Base-by-base conservation (phyloP, 2,797 vertebrate genomes). In the Loris lydekkerianus region DNA sequence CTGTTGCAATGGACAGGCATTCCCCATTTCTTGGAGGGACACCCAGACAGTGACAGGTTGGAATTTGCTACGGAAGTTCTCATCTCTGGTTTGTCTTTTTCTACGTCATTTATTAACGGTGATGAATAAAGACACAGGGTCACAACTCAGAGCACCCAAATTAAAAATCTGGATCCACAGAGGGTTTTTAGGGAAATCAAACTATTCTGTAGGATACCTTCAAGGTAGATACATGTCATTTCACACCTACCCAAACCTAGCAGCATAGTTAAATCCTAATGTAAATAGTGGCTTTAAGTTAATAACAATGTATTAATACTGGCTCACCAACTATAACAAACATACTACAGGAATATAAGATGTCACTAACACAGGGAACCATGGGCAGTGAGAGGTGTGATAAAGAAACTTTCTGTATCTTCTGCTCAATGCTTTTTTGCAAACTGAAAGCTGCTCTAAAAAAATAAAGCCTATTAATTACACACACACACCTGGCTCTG, bases 391-490 rank as follows among this genome's bases (percentile, higher is more conserved):
- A 3, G 10, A 29, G 3, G 10, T 60, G 4, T 53, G 34, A 58
- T 2, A 29, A 13, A 31, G 46, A 11, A 56, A 61, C n/a, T 69
- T 13, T 78, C 81, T 46, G 15, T 58, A 18, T 82, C 58, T 88
- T 58, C 94, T 49, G 31, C 37, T 89, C 27, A 3, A 6, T 53
- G 40, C 53, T 87, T 91, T 84, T 43, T 65, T 72, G 13, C 40
- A 91, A 95, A 49, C 31, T 31, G 86, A 69, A 83, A 69, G 91
- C 46, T 63, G 53, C 58, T 84, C 34, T 75, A 82, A 86, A 61
- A 94, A 61, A 94, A 81, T 20, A 70, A 76, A 91, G 69, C 29
- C 58, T 77, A 17, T 73, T n/a, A 49, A 2, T 17, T 75, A 78
- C 10, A 61, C 5, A 40, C 46, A 18, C 2, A 75, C 7, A 15